phyloP scores from a whole-genome alignment of 2,888 invertebrate species.

The Aphelenchoides bicaudatus region DNA sequence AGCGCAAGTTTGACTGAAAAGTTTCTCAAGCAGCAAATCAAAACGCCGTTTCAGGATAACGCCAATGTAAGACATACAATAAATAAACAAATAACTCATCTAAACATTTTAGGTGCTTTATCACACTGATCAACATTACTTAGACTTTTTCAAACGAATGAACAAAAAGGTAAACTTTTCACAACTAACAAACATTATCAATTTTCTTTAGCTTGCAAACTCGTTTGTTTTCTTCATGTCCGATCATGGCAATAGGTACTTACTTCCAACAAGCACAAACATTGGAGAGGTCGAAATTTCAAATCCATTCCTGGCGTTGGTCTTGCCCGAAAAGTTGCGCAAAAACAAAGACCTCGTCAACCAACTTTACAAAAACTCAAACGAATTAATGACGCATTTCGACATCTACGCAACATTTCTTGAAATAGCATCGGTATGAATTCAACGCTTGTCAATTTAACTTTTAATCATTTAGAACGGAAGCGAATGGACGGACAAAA shows the following conservation, averaged over 20 bases:
- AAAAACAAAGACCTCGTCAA: conserved; percentile 26
- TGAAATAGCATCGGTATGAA: conserved; percentile 33
- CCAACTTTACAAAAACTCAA: conserved; percentile 31
- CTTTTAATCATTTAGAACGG: conserved; percentile 6
- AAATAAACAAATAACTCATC: too few relatives aligned
- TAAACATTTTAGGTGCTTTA: conserved; percentile 37
- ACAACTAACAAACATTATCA: too few relatives aligned
- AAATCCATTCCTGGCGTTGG: conserved; percentile 39
- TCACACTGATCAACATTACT: conserved; percentile 40
- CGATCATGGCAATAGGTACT: conserved; percentile 44
- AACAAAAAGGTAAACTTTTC: neutral
- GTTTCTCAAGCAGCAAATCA: too few relatives aligned
- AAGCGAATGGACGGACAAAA: conserved; percentile 8
- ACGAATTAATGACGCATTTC: conserved; percentile 36
- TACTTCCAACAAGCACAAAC: conserved; percentile 29
- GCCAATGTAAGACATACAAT: too few relatives aligned
- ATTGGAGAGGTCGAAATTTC: conserved; percentile 38
- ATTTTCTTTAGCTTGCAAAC: conserved; percentile 8
- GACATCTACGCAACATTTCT: conserved; percentile 39
- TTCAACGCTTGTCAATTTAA: too few relatives aligned
- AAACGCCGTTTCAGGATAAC: too few relatives aligned
- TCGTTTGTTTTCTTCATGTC: conserved; percentile 37
- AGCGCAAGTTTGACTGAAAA: too few relatives aligned
- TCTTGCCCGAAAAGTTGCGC: conserved; percentile 35
- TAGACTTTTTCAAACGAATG: conserved; percentile 35